phyloP scores from a whole-genome alignment of 2,113 vertebrate species.

The Pampusana beccarii region DNA sequence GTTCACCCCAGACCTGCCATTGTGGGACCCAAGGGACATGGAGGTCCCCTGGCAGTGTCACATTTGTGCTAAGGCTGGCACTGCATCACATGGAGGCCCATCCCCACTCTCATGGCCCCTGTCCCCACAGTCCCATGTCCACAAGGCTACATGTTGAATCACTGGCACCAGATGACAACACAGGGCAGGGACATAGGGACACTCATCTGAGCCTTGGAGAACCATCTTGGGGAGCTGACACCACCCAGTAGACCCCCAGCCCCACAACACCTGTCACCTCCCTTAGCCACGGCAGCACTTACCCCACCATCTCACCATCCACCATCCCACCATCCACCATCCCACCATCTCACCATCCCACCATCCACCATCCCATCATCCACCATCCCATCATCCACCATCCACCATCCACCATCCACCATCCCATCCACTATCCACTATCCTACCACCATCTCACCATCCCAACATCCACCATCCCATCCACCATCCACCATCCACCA shows the following conservation, averaged over 20 bases:
- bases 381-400: no score
- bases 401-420: no score
- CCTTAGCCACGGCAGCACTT: no score
- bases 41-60: background rate
- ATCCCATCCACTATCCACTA: no score
- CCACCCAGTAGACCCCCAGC: background rate
- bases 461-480: no score
- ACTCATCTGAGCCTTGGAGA: background rate
- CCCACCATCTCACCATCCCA: no score
- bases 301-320: no score
- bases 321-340: no score
- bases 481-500: no score
- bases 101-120: background rate
- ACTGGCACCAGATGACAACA: background rate
- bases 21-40: background rate
- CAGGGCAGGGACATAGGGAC: background rate
- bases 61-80: background rate
- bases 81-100: background rate
- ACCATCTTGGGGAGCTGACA: background rate
- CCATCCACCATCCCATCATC: no score
- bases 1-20: background rate
- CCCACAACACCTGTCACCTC: fast-evolving
- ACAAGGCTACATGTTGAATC: background rate
- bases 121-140: background rate
- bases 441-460: no score